Evolutionary conservation across 2,113 vertebrate species (phyloP).

Genomic region (Scomber colias): DNA sequence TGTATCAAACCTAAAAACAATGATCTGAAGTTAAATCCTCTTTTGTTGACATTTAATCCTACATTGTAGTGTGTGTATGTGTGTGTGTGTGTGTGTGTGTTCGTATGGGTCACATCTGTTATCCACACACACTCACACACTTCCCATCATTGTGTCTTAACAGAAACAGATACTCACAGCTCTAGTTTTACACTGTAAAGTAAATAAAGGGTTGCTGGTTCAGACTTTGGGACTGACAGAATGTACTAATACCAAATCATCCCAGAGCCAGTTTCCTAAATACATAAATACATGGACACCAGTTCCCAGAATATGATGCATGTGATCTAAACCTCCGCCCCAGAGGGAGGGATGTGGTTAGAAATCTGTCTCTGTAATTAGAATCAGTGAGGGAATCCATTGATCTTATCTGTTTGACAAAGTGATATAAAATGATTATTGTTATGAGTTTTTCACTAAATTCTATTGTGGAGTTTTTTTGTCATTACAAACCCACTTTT

Average conservation of each 20-base stretch:
- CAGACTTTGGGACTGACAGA: not conserved
- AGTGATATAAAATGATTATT: not conserved
- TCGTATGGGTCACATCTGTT: slow-evolving; percentile 33
- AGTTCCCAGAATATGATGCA: not conserved
- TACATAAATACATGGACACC: not conserved
- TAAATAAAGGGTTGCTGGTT: not conserved
- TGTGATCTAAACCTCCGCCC: no score
- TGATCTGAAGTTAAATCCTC: slow-evolving; percentile 73
- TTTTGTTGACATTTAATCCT: slow-evolving; percentile 72
- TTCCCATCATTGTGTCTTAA: no score
- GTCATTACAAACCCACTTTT: no score
- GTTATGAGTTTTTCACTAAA: not conserved
- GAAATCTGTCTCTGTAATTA: slow-evolving; percentile 3
- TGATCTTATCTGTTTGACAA: slow-evolving; percentile 25
- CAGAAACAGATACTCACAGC: not conserved
- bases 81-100: slow-evolving; percentile 9
- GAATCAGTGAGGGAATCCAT: slow-evolving; percentile 14
- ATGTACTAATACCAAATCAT: not conserved
- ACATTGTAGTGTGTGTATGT: slow-evolving; percentile 23
- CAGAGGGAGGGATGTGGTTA: not conserved
- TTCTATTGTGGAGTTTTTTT: no score
- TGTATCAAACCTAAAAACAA: slow-evolving; percentile 64
- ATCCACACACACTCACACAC: not conserved
- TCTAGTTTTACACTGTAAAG: not conserved
- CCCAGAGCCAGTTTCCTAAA: not conserved